phyloP scores from a whole-genome alignment of 2,113 vertebrate genomes.

The Bos indicus region DNA sequence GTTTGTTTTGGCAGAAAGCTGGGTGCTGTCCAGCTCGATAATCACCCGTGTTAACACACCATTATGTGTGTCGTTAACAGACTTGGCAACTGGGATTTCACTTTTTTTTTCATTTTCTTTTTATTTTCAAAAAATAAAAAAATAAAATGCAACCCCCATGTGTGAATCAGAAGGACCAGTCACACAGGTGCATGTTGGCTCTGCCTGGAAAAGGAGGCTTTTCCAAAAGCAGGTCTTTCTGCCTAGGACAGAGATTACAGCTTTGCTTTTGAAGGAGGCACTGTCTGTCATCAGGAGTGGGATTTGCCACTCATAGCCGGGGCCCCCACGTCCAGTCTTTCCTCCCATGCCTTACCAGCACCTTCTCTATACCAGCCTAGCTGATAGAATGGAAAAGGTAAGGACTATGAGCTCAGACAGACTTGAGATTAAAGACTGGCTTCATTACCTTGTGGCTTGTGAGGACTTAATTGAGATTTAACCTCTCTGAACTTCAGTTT shows the following conservation, averaged over 20 bases:
- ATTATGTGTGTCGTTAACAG: constrained; percentile 84
- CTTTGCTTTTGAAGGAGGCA: not conserved
- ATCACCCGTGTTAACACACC: constrained; percentile 82
- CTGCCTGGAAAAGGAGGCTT: not conserved
- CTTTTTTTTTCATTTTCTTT: constrained; percentile 56
- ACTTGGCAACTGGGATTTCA: constrained; percentile 82
- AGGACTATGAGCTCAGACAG: not conserved
- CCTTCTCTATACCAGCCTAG: not conserved
- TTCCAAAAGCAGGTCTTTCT: not conserved
- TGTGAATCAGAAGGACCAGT: constrained; percentile 20
- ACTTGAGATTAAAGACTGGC: not conserved
- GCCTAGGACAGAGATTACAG: not conserved
- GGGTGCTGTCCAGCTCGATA: constrained; percentile 80
- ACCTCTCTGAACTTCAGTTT: not conserved
- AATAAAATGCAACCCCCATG: constrained; percentile 29
- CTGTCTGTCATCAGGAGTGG: not conserved
- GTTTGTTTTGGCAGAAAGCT: constrained; percentile 84
- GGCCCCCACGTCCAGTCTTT: not conserved
- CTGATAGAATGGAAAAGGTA: not conserved
- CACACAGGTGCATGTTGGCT: constrained; percentile 12
- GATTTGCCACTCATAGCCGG: not conserved
- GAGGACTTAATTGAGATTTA: not conserved
- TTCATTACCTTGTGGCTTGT: not conserved
- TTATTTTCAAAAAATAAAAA: constrained; percentile 61
- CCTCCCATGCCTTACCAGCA: not conserved